Base-by-base conservation (phyloP, 2,888 invertebrate species). In the Onchidella celtica region DNA sequence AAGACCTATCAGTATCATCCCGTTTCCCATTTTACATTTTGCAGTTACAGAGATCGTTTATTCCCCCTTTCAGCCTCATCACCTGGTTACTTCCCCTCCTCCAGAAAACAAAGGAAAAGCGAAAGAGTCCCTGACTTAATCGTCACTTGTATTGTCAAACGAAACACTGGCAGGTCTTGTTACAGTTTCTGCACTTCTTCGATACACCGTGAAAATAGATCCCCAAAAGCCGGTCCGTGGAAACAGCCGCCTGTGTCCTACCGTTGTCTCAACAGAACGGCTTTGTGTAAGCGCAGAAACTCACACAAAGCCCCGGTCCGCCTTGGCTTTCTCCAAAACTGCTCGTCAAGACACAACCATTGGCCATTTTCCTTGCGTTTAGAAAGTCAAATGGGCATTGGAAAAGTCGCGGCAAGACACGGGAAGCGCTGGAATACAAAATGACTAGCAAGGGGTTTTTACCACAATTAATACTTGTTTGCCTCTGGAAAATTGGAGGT, bases 391-490 rank as follows among this genome's bases (percentile, higher is more conserved):
- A 75, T 75, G 40, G 74, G 61, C 61, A n/a, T 61, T 63, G 9
- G 61, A 21, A 63, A 4, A 57, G 29, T 55, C 63, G 24, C 29
- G 38, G 27, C 61, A 21, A 38, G 9, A 24, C 6, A 32, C 29
- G 38, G 40, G 11, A 32, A 47, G 47, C 61, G 14, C 29, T n/a
- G 74, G 74, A 75, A 66, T 76, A 76, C 76, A 66, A 65, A 76
- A 76, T 76, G 66, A 76, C 76, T 76, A 76, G 65, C 21, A 36
- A 2, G 55, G 17, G 66, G 76, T 66, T 76, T 38, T 76, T 47
- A 66, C 76, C 65, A 66, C 76, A 76, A 76, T 76, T 76, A 76
- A 65, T 76, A 76, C 65, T 76, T 76, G 76, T 76, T 66, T 76
- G 65, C 65, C 65, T 55, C 47, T 3, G 34, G 66, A 76, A 76